Evolutionary conservation across 1,140 invertebrate species (phyloP), one percentile per base, ranked within the genome.

Genomic region (Sitobion miscanthi): DNA sequence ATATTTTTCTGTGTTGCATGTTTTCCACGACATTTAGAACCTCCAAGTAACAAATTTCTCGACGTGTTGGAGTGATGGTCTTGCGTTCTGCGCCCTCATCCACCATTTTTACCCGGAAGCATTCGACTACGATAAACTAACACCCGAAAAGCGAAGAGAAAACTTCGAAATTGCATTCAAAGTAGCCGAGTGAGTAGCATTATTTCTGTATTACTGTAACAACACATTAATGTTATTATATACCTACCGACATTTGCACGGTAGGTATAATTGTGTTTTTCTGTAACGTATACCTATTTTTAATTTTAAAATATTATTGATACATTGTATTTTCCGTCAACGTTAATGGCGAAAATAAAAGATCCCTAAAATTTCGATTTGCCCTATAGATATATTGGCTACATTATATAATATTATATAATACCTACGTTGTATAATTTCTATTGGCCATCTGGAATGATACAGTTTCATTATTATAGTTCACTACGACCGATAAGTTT

Each of bases 141-240:
- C 97, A 95, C 97, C 98, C 89, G 97, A 99, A 95, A 97, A 98
- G 95, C 97, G 98, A 95, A 96, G 97, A 95, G 96, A 98, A 95
- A 99, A 99, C 96, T 99, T 99, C 95, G 97, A 98, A 95, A 96
- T 99, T 95, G 99, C 99, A 95, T 99, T 99, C 96, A 97, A 96
- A 96, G 97, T 98, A 95, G 99, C 99, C 94, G 98, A 99, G 99
- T 99, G 96, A 98, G 98, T 97, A 95, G 9, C 21, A 52, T 95
- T 77, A 77, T 69, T 69, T 69, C n/a, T 77, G 14, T 69, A 17
- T 35, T 35, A n/a, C 5, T 38, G 1, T 62, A 62, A 77, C 14
- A n/a, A n/a, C 30, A 6, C 17, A n/a, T 5, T 17, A 17, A 77
- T 6, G 6, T n/a, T 4, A 14, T 69, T 77, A 77, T 62, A 25